Evolutionary conservation across 2,888 invertebrate species (phyloP), one percentile per base, ranked within the genome.

Genomic region (Alloplasta piceator): DNA sequence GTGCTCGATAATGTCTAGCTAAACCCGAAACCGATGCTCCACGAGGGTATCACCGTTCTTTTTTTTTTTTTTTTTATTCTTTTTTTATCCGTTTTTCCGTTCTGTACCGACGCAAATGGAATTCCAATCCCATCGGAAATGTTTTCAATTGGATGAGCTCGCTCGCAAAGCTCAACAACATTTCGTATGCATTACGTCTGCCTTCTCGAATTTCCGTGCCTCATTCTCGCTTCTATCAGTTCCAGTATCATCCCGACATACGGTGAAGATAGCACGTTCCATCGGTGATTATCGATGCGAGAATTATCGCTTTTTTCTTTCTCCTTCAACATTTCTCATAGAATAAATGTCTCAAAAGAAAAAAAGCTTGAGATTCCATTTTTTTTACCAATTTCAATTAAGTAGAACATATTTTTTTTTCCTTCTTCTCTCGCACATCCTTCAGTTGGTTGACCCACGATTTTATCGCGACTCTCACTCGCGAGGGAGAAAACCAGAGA

Each of bases 111-210:
- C 63, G 79, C 79, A 79, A 79, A 83, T 83, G 81, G 83, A 82
- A 85, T 84, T 83, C 80, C 85, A 83, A 83, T 85, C 76, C 80
- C 74, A 80, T 82, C 78, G 82, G 82, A 86, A 85, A 85, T 84
- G 85, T 86, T 88, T 87, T 88, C 88, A 87, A 88, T 88, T 85
- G 86, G 85, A 88, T 85, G 84, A 86, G 75, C 77, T 82, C 72
- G 38, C 48, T 50, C 68, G 68, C 78, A 75, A 82, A 78, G 82
- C 82, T 82, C 85, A 85, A 84, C 85, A 84, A 87, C 86, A 86
- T 89, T 89, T 87, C 83, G 87, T 88, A 89, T 89, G 89, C 89
- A 88, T 89, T 87, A 87, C 26, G 86, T 85, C 85, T 83, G 83
- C 77, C 80, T 80, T 26, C 50, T 70, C 67, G 41, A 79, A 79